These are phyloP conservation scores for Phrynosoma blainvillii DNA, from an alignment of 2,113 vertebrate species.

Conservation along the genomic window DNA sequence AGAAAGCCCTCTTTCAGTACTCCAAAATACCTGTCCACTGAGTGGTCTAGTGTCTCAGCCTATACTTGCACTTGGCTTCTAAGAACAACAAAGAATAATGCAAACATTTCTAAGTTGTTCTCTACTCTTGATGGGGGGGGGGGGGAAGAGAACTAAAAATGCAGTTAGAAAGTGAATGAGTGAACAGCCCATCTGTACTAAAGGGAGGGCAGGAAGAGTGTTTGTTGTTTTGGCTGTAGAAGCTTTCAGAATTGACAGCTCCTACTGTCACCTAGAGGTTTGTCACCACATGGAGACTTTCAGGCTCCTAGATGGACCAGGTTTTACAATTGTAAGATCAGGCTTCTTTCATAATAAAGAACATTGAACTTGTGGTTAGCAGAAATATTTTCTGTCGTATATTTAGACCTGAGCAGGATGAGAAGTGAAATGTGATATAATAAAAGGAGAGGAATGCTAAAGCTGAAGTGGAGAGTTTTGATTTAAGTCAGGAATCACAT, in stretches of 20 bases:
- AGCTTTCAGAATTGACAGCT: neutral
- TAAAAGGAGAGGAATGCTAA: conserved; percentile 2
- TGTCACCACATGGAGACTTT: neutral
- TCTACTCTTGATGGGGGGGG: neutral
- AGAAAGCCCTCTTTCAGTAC: neutral
- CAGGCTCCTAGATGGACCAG: neutral
- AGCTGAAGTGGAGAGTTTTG: conserved; percentile 5
- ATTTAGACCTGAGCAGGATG: conserved; percentile 19
- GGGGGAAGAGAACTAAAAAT: too few relatives aligned
- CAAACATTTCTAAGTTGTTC: neutral
- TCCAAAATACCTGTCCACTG: neutral
- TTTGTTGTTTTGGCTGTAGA: neutral
- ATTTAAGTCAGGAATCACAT: conserved; percentile 45
- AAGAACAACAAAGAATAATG: neutral
- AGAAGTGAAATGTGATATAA: conserved; percentile 31
- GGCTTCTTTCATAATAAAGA: conserved; percentile 27
- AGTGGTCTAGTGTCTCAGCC: neutral
- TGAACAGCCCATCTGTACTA: neutral
- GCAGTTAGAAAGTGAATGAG: neutral
- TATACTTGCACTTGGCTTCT: neutral
- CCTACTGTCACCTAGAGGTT: neutral
- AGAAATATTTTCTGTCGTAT: conserved; percentile 33
- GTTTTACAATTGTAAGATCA: neutral
- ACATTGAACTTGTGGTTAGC: neutral
- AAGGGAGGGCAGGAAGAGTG: neutral